These are phyloP conservation scores for Alethe diademata DNA, from an alignment of 2,113 vertebrate genomes.

Conservation along the genomic window DNA sequence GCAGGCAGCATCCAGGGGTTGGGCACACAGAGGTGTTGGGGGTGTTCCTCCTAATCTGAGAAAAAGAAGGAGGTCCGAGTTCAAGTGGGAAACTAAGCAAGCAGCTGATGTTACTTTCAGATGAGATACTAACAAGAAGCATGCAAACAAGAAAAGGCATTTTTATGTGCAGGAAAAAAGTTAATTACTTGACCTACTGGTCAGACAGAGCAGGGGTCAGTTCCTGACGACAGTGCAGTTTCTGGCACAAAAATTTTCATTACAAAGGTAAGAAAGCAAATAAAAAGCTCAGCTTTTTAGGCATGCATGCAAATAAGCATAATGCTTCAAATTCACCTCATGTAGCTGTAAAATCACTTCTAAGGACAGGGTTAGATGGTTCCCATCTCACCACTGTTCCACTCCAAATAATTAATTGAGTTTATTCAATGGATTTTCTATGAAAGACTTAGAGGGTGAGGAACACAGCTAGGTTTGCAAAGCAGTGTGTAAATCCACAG, in stretches of 20 bases:
- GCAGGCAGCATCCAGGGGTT: background rate
- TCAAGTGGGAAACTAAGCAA: background rate
- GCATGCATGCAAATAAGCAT: background rate
- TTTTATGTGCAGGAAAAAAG: background rate
- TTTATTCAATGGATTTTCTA: constrained; percentile 39
- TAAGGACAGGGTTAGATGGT: background rate
- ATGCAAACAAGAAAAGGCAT: background rate
- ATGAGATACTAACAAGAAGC: background rate
- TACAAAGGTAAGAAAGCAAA: background rate
- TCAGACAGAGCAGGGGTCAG: background rate
- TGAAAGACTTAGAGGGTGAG: background rate
- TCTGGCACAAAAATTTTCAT: background rate
- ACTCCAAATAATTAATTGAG: constrained; percentile 13
- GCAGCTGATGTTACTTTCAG: background rate
- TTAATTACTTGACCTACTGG: background rate
- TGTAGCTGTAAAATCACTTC: background rate
- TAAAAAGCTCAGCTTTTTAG: background rate
- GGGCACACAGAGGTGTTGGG: background rate
- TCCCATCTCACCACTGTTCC: background rate
- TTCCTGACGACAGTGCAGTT: background rate
- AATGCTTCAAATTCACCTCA: constrained; percentile 12
- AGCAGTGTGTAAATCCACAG: background rate
- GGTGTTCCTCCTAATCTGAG: background rate
- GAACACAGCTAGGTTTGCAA: background rate
- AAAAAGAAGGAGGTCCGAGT: fast-evolving